These are phyloP conservation scores for Ceratoteleas bidentatus DNA, from an alignment of 1,140 invertebrate genomes.

Conservation along the genomic window DNA sequence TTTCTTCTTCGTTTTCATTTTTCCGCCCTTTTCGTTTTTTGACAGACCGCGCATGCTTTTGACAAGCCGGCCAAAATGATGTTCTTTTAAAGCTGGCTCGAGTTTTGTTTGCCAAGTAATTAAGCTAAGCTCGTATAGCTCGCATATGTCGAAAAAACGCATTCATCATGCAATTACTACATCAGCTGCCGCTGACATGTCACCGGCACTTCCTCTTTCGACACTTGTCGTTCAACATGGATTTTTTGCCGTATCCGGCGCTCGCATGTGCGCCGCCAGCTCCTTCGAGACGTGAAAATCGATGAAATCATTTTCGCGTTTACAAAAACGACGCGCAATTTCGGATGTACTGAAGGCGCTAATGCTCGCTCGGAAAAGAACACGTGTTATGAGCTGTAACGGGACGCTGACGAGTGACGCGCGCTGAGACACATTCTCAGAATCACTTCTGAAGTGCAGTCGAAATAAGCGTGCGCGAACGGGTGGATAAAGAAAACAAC, in stretches of 20 bases:
- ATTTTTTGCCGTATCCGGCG: constrained; percentile 61
- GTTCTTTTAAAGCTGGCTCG: constrained; percentile 48
- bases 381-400: constrained; percentile 64
- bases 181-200: constrained; percentile 66
- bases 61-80: constrained; percentile 43
- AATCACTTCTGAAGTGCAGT: constrained; percentile 29
- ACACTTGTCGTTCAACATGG: constrained; percentile 63
- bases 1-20: constrained; percentile 18
- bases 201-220: constrained; percentile 66
- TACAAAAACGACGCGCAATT: constrained; percentile 58
- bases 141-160: constrained; percentile 59
- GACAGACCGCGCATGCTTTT: constrained; percentile 23
- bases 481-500: neutral
- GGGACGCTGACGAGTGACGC: constrained; percentile 57
- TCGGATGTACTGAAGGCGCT: constrained; percentile 33
- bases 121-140: constrained; percentile 59
- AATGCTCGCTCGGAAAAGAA: constrained; percentile 58
- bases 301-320: constrained; percentile 60
- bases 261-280: constrained; percentile 38
- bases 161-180: constrained; percentile 67
- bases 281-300: constrained; percentile 64
- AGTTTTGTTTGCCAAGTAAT: constrained; percentile 61
- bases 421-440: constrained; percentile 47
- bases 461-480: constrained; percentile 21
- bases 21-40: constrained; percentile 17